These are phyloP conservation scores for Parnassius orleans DNA, from an alignment of 2,888 invertebrate genomes.

Conservation along the genomic window DNA sequence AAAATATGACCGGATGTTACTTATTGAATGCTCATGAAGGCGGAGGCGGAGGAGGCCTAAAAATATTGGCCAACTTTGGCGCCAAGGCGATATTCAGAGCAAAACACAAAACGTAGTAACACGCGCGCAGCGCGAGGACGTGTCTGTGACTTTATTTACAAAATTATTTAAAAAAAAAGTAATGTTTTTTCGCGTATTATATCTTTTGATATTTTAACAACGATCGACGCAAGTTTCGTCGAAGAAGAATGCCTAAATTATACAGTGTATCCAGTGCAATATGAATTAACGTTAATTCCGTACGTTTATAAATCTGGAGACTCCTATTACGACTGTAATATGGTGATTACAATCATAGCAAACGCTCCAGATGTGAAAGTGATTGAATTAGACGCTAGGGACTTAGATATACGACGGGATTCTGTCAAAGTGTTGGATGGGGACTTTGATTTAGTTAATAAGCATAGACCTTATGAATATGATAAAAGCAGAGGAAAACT, in stretches of 20 bases:
- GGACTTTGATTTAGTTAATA: conserved; percentile 52
- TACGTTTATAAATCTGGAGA: conserved; percentile 45
- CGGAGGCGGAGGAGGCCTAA: conserved; percentile 40
- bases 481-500: conserved; percentile 52
- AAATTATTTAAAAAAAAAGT: conserved; percentile 25
- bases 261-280: conserved; percentile 71
- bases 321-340: conserved; percentile 62
- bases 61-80: conserved; percentile 42
- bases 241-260: conserved; percentile 73
- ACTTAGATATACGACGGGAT: conserved; percentile 50
- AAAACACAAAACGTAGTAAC: conserved; percentile 41
- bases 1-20: neutral
- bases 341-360: conserved; percentile 64
- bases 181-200: conserved; percentile 32
- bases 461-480: conserved; percentile 55
- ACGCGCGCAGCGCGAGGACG: conserved; percentile 56
- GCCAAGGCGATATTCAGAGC: conserved; percentile 44
- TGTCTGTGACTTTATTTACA: conserved; percentile 30
- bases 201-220: conserved; percentile 39
- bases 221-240: conserved; percentile 48
- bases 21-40: neutral
- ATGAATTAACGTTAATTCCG: conserved; percentile 62
- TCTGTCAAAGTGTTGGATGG: conserved; percentile 56
- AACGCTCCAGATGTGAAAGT: conserved; percentile 57
- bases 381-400: conserved; percentile 61